These are phyloP conservation scores for Pongo pygmaeus DNA, from an alignment of 2,113 vertebrate species.

Conservation along the genomic window DNA sequence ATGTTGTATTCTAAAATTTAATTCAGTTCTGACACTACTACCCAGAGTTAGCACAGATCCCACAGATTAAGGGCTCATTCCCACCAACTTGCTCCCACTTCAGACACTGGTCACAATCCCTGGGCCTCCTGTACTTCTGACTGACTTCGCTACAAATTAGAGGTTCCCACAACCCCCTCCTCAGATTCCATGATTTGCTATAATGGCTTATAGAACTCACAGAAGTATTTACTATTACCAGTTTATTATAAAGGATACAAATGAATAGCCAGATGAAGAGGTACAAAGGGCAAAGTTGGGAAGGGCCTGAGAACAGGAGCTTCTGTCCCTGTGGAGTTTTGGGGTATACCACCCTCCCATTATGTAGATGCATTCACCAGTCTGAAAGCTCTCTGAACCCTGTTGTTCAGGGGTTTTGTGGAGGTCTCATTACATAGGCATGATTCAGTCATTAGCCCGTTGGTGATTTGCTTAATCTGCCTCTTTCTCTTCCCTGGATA, in stretches of 20 bases:
- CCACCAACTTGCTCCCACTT: background rate
- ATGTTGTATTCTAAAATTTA: background rate
- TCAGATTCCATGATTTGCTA: background rate
- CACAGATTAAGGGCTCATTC: background rate
- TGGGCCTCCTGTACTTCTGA: background rate
- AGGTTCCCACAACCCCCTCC: background rate
- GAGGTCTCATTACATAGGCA: background rate
- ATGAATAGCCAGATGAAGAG: background rate
- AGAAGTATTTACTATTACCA: background rate
- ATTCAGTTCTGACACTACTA: background rate
- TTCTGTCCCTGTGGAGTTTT: background rate
- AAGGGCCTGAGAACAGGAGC: background rate
- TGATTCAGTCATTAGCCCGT: background rate
- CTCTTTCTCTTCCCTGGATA: background rate
- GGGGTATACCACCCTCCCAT: background rate
- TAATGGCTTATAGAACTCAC: background rate
- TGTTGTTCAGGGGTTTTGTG: background rate
- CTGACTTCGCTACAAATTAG: background rate
- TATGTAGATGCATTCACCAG: background rate
- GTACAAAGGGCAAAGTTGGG: background rate
- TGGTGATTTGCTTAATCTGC: background rate
- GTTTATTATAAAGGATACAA: background rate
- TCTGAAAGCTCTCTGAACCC: background rate
- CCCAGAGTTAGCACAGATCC: background rate
- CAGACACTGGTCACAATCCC: background rate